Base-by-base conservation (phyloP, 2,113 vertebrate species). In the Zosterops hypoxanthus region DNA sequence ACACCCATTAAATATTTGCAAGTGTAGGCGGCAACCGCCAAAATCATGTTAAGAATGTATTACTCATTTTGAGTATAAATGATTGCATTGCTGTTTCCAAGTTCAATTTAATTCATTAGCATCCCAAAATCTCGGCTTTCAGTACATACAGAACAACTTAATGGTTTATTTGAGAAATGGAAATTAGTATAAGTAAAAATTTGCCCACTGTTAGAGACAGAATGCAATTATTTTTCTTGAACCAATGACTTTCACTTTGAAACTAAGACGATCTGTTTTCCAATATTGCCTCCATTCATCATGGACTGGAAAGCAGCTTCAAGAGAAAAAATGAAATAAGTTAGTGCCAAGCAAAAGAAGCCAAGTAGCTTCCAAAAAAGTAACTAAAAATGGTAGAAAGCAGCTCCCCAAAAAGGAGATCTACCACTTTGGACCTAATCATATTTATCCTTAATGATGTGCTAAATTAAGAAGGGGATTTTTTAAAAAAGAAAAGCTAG, bases 211-310 rank as follows among this genome's bases (percentile, higher is more conserved):
- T 60, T 90, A 82, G 46, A 71, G 53, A 72, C 0, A 50, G 71
- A 73, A 69, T 70, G 28, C 60, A 65, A 20, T 79, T 60, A 18
- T 86, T 90, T 88, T 96, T 79, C 59, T 86, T 3, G 1, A 72
- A 84, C 63, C 52, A 87, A 21, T 81, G 73, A 76, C 59, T 89
- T 94, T 97, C 97, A 98, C 79, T 98, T 97, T 23, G 98, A 98
- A 94, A 99, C 95, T 71, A 97, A 98, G 73, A 99, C 97, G 46
- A 99, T 98, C 95, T 99, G 99, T 97, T 99, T 99, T 92, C 99
- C 99, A 24, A 98, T 95, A 94, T 99, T 99, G 80, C 99, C 99
- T 47, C 99, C 99, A 53, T 88, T 98, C 99, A 99, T 99, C 99
- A 99, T 98, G 28, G 99, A 99, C 97, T 98, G 98, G 97, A 99